phyloP scores from a whole-genome alignment of 2,113 vertebrate genomes.

The Bothrops jararaca region DNA sequence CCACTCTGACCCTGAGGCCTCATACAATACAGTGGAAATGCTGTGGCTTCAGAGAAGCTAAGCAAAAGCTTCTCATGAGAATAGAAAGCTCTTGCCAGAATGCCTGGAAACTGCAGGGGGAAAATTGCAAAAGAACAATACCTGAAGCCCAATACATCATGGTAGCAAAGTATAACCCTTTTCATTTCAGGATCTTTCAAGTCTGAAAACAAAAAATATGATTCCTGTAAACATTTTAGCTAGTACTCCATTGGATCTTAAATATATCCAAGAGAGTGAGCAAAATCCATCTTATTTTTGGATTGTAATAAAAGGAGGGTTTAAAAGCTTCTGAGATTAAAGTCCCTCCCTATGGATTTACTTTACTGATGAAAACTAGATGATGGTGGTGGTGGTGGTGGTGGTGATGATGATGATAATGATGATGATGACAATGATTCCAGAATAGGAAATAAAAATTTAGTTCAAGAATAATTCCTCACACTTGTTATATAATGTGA shows the following conservation, averaged over 20 bases:
- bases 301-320: slow-evolving; percentile 34
- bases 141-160: neutral
- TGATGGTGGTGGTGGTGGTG: neutral
- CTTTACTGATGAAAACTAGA: slow-evolving; percentile 30
- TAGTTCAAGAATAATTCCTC: slow-evolving; percentile 34
- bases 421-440: neutral
- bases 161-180: fast-evolving
- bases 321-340: neutral
- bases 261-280: slow-evolving; percentile 14
- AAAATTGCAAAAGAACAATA: neutral
- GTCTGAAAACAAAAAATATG: slow-evolving; percentile 12
- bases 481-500: slow-evolving; percentile 41
- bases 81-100: neutral
- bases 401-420: neutral
- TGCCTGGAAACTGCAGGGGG: neutral
- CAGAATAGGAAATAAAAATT: slow-evolving; percentile 44
- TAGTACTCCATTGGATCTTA: neutral
- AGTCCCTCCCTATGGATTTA: slow-evolving; percentile 23
- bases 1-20: neutral
- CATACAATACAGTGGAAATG: neutral
- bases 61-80: neutral
- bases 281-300: slow-evolving; percentile 33
- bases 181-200: neutral
- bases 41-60: slow-evolving; percentile 3
- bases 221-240: neutral